phyloP scores from a whole-genome alignment of 2,888 invertebrate genomes.

The Monochamus alternatus region DNA sequence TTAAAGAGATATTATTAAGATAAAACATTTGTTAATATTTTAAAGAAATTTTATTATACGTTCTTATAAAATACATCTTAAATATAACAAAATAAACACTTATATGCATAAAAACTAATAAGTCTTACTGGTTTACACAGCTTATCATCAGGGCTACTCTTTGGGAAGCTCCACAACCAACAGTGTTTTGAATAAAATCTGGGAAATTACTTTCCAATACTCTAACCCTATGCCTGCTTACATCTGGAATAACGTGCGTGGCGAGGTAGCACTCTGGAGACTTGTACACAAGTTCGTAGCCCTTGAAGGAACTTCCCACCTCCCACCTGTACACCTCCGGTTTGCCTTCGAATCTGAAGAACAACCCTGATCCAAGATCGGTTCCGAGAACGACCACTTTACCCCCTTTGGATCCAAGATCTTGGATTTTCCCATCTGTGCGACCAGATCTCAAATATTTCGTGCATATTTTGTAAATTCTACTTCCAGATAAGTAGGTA shows the following conservation, averaged over 20 bases:
- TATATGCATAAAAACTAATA: neutral
- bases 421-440: constrained; percentile 72
- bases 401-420: constrained; percentile 75
- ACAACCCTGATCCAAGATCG: constrained; percentile 75
- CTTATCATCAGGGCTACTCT: constrained; percentile 67
- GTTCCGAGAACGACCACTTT: constrained; percentile 77
- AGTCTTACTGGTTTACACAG: constrained; percentile 43
- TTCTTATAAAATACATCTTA: constrained; percentile 1
- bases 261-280: constrained; percentile 73
- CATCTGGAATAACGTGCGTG: constrained; percentile 76
- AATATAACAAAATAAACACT: constrained; percentile 31
- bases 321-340: constrained; percentile 77
- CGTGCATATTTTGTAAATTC: constrained; percentile 78
- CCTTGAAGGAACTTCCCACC: constrained; percentile 69
- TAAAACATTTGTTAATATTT: no score
- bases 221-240: constrained; percentile 74
- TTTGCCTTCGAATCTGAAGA: constrained; percentile 76
- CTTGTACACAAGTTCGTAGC: constrained; percentile 73
- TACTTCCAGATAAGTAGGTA: constrained; percentile 77
- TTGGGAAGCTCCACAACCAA: constrained; percentile 77
- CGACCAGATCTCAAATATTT: constrained; percentile 76
- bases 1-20: no score
- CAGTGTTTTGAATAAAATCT: constrained; percentile 76
- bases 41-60: no score
- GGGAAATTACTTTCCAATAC: constrained; percentile 78